Conservation (phyloP, 2,113 vertebrate genomes). For the Empidonax alnorum region DNA sequence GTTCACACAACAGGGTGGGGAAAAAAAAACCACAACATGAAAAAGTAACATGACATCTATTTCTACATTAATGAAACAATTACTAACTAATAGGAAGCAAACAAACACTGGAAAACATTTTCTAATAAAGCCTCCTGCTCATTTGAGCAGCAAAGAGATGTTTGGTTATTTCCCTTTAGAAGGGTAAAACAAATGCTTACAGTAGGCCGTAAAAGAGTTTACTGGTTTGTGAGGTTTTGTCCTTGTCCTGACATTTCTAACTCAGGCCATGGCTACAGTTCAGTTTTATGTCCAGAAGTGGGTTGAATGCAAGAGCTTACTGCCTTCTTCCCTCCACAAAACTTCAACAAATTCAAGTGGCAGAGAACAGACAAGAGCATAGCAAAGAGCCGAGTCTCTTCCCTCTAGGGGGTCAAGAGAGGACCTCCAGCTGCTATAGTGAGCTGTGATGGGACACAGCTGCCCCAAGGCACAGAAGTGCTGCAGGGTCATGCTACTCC, state of each 20-base stretch:
- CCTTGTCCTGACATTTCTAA: background rate
- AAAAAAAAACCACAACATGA: background rate
- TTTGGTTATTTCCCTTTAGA: background rate
- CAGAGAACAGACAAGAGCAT: background rate
- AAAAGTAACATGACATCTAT: background rate
- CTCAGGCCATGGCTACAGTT: background rate
- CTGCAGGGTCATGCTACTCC: accelerated
- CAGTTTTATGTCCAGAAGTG: background rate
- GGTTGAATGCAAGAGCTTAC: background rate
- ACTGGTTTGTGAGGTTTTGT: background rate
- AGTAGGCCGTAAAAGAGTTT: background rate
- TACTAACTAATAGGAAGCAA: background rate
- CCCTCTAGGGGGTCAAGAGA: accelerated
- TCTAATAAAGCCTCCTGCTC: background rate
- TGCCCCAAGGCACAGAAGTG: background rate
- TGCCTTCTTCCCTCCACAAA: background rate
- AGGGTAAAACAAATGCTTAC: background rate
- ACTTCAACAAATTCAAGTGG: background rate
- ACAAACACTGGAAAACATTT: background rate
- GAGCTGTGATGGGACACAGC: background rate
- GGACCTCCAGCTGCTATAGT: background rate
- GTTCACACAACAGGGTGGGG: background rate
- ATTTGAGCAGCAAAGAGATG: background rate
- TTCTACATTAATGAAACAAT: conserved; percentile 33
- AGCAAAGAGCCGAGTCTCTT: background rate